Evolutionary conservation across 2,888 invertebrate genomes (phyloP).

Genomic region (Pristionchus japonicus): DNA sequence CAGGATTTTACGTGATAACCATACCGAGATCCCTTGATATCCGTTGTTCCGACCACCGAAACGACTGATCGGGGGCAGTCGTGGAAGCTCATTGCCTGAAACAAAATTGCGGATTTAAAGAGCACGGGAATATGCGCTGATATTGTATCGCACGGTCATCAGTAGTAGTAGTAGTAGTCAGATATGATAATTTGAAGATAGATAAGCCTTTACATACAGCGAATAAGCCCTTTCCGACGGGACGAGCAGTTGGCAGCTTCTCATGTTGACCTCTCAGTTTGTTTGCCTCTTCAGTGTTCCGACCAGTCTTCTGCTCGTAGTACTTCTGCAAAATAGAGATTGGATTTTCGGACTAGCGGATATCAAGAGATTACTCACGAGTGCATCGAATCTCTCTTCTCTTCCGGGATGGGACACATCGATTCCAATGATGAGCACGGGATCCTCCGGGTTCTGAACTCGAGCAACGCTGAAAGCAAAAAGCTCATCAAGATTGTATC

Average conservation of each 20-base stretch:
- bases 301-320: background rate
- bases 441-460: conserved; percentile 71
- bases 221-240: background rate
- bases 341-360: no score
- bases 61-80: conserved; percentile 75
- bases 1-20: background rate
- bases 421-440: conserved; percentile 87
- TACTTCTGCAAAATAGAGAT: background rate
- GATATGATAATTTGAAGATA: no score
- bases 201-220: no score
- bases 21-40: conserved; percentile 52
- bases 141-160: background rate
- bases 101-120: no score
- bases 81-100: background rate
- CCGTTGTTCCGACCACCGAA: conserved; percentile 77
- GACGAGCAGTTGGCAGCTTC: conserved; percentile 23
- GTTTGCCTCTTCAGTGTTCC: background rate
- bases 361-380: background rate
- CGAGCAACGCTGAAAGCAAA: conserved; percentile 48
- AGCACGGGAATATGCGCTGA: background rate
- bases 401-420: conserved; percentile 93
- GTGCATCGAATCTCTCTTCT: conserved; percentile 79
- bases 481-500: no score
- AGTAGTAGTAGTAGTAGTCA: no score
- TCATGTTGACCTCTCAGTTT: conserved; percentile 16